Evolutionary conservation across 37 sponge, comb jelly and placozoan species (phyloP), one percentile per base, ranked within the genome.

Genomic region (Beroe ovata): DNA sequence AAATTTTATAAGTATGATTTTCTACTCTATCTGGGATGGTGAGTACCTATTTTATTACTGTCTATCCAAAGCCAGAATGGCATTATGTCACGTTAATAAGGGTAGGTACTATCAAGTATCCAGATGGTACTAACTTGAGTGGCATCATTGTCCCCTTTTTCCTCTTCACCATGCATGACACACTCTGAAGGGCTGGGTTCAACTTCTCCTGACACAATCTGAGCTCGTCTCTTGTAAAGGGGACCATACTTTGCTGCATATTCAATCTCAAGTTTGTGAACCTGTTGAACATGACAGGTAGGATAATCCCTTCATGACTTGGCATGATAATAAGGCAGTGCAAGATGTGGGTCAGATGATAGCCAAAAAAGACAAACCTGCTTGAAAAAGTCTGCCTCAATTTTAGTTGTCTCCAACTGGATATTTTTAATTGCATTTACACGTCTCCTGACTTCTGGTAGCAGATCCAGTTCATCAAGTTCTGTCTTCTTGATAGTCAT

Each of bases 181-280:
- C 91, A 90, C 72, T 97, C 99, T 28, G 94, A 93, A 28, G 94
- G 93, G 16, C 93, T 94, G 0, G 99, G 99, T 69, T 97, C 95
- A 66, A 93, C 88, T 23, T 39, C 69, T 64, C 97, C 97, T 30
- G 71, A 88, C n/a, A 96, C 89, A 61, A 96, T 96, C 38, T 92
- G 84, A 0, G 54, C 26, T 28, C 97, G 35, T 90, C 92, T 28
- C 8, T 34, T 42, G 22, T 90, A 90, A 26, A 72, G 11, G 28
- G 58, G 84, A 60, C 39, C 88, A 88, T 88, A 71, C 38, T 71
- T 38, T 23, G 8, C 22, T 1, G 84, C 41, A 77, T 77, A 77
- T 28, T 59, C 71, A 0, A 34, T 60, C 21, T 29, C 88, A 32
- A 60, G 91, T 91, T 88, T 94, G 94, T 26, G 90, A 89, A 28